phyloP scores from a whole-genome alignment of 2,113 vertebrate genomes.

The Saccopteryx leptura region DNA sequence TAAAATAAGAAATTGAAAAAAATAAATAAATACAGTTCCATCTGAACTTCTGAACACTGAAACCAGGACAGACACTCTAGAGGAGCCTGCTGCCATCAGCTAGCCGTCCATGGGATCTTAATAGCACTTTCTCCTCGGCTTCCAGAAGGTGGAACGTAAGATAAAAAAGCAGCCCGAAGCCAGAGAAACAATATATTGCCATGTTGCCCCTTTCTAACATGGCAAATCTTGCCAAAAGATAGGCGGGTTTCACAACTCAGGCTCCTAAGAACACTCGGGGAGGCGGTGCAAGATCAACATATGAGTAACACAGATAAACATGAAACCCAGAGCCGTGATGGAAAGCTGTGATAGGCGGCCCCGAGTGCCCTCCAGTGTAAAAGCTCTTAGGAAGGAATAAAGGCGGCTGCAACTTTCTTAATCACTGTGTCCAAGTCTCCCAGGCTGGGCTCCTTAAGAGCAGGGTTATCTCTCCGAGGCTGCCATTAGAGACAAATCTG shows the following conservation, averaged over 20 bases:
- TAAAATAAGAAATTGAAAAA: not conserved
- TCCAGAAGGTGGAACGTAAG: constrained; percentile 30
- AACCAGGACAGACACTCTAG: not conserved
- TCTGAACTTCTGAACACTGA: not conserved
- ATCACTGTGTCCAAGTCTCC: constrained; percentile 11
- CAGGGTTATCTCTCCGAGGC: constrained; percentile 15
- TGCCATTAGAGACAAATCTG: constrained; percentile 33
- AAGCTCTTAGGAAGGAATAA: constrained; percentile 35
- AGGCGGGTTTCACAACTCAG: constrained; percentile 56
- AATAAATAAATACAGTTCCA: not conserved
- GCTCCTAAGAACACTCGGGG: constrained; percentile 4
- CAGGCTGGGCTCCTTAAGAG: not conserved
- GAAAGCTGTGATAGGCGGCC: not conserved
- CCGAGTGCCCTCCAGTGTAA: not conserved
- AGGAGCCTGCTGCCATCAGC: not conserved
- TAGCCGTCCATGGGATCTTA: not conserved
- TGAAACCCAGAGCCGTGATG: constrained; percentile 60
- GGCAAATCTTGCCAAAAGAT: constrained; percentile 66
- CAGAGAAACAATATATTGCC: constrained; percentile 37
- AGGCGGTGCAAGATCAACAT: constrained; percentile 20
- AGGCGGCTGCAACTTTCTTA: constrained; percentile 9
- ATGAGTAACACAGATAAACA: constrained; percentile 68
- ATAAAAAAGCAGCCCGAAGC: not conserved
- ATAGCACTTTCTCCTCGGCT: not conserved
- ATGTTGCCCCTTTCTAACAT: constrained; percentile 25